Conservation (phyloP, 2,888 invertebrate species). For the Anaspis maculata region DNA sequence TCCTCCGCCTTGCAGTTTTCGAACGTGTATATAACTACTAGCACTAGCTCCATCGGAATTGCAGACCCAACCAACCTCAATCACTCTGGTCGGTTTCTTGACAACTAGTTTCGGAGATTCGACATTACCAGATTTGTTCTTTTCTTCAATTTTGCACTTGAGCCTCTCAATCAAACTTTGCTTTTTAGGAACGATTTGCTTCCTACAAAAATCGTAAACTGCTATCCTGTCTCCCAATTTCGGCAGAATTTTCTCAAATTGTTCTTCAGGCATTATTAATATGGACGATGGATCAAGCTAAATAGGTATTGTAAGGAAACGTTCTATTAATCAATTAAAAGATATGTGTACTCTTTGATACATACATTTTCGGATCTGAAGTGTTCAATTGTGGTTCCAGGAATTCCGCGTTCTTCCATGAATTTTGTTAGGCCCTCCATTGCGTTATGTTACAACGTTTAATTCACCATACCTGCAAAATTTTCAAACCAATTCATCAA, state of each 20-base stretch:
- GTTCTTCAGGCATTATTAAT: not conserved
- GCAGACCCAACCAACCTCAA: slow-evolving; percentile 8
- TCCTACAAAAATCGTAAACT: not conserved
- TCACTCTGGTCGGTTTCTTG: slow-evolving; percentile 8
- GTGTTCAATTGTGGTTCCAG: not conserved
- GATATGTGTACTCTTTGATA: not conserved
- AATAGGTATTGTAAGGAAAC: not conserved
- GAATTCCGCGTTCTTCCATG: not conserved
- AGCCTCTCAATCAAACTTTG: slow-evolving; percentile 1
- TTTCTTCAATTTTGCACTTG: slow-evolving; percentile 3
- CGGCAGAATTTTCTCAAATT: not conserved
- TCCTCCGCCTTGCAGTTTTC: slow-evolving; percentile 8
- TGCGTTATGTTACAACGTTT: too few relatives aligned
- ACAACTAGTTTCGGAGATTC: slow-evolving; percentile 1
- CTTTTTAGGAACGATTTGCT: not conserved
- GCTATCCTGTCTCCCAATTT: slow-evolving; percentile 1
- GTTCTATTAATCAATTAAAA: not conserved
- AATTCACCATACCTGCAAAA: too few relatives aligned
- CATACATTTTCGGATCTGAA: slow-evolving; percentile 1
- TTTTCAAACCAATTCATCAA: too few relatives aligned
- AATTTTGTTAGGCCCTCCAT: not conserved
- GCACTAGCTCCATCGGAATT: not conserved
- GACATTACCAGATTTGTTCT: slow-evolving; percentile 2
- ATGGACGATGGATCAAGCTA: not conserved
- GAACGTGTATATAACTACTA: not conserved